Evolutionary conservation across 35 echinoderm and acorn worm genomes (phyloP), one percentile per base, ranked within the genome.

Genomic region (Heliocidaris tuberculata): DNA sequence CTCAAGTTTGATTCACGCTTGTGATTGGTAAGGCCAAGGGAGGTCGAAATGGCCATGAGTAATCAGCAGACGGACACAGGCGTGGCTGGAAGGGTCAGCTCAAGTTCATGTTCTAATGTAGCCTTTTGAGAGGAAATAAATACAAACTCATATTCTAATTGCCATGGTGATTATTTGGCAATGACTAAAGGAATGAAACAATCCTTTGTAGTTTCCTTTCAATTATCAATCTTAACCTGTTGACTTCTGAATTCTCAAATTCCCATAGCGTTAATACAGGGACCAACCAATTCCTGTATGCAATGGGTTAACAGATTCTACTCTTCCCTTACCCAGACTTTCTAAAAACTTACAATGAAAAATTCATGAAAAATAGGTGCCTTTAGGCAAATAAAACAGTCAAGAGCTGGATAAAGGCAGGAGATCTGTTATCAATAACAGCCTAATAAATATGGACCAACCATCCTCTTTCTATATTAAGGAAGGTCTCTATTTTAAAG

Each of bases 61-160:
- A 78, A 78, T n/a, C 27, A 24, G 65, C 65, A 19, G 27, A 78
- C 65, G 27, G 65, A 78, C 65, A 24, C 65, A 78, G 65, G 65
- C 65, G 65, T 78, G 65, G 65, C 65, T n/a, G 24, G 27, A 24
- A n/a, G 27, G 65, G 65, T 78, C 65, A 78, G 2, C 21, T n/a
- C 65, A 78, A 78, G 65, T 78, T 78, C 65, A 78, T n/a, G 65
- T 78, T n/a, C 65, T 78, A 78, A 78, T n/a, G 19, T 78, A 78
- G 65, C 65, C 65, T 78, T 78, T 24, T 21, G 65, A 78, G 27
- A 78, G 65, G 65, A n/a, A 78, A 21, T 24, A 78, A 3, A 78
- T 78, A 78, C 19, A 78, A 78, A 78, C 27, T n/a, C 2, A 78
- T 78, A 78, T 78, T 78, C 65, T 78, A 27, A 78, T 78, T n/a